Conservation (phyloP, 2,113 vertebrate genomes). For the Phrynosoma platyrhinos region DNA sequence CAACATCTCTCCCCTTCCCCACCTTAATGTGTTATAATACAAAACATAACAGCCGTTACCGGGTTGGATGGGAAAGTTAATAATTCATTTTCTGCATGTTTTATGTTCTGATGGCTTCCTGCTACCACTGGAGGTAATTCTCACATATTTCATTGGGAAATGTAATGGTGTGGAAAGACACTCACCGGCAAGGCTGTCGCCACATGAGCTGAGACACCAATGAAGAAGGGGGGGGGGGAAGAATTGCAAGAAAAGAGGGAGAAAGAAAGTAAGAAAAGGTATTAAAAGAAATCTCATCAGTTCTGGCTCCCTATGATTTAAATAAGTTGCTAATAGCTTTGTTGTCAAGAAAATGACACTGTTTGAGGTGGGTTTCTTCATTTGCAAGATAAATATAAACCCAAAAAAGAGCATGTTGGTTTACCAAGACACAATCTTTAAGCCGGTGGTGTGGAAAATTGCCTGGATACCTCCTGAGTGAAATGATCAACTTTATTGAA, state of each 20-base stretch:
- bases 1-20: constrained; percentile 43
- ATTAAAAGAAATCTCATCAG: constrained; percentile 40
- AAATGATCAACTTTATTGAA: constrained; percentile 69
- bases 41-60: constrained; percentile 57
- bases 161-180: constrained; percentile 74
- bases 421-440: constrained; percentile 57
- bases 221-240: background rate
- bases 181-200: constrained; percentile 42
- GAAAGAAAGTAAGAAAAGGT: constrained; percentile 28
- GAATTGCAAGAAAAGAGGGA: background rate
- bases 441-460: constrained; percentile 68
- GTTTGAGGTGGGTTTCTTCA: constrained; percentile 39
- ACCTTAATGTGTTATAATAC: constrained; percentile 60
- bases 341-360: constrained; percentile 9
- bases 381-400: constrained; percentile 31
- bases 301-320: constrained; percentile 40
- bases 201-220: constrained; percentile 46
- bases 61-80: constrained; percentile 59
- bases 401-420: constrained; percentile 24
- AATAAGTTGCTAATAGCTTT: constrained; percentile 1
- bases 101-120: constrained; percentile 62
- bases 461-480: constrained; percentile 58
- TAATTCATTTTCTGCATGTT: constrained; percentile 73
- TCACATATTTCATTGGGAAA: constrained; percentile 61
- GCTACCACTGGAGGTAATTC: constrained; percentile 65